Evolutionary conservation across 2,888 invertebrate genomes (phyloP), one percentile per base, ranked within the genome.

Genomic region (Netelia melanura): DNA sequence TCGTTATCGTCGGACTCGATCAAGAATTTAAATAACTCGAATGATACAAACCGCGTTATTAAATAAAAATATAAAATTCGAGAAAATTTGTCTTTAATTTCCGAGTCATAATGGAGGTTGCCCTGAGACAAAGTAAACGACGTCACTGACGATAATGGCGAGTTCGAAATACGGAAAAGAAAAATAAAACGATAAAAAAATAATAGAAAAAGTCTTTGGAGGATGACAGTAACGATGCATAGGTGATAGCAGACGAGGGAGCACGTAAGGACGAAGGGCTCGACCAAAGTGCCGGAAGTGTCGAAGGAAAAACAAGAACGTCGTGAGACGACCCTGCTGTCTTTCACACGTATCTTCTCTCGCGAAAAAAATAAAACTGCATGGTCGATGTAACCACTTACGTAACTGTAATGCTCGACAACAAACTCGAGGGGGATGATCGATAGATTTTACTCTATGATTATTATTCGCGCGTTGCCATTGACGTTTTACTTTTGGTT

Each of bases 301-400:
- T 65, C 80, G 76, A 71, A 80, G 71, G 43, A 58, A 75, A 80
- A 84, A 80, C 83, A 84, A 76, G 17, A 17, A 76, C 68, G 56
- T 48, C 70, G 70, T 54, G 9, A 2, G 64, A 48, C 38, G 25
- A 48, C 80, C n/a, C 61, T 25, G 38, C 23, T 21, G 61, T 17
- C 43, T 64, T 58, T 75, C 38, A 44, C 71, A 23, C 17, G n/a
- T 65, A 25, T 58, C 61, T 9, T 72, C 54, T 64, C 23, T 11
- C 48, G 52, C 23, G 3, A 2, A 64, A 8, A 8, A 30, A 48
- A 62, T 56, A 44, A 58, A 58, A 58, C 21, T 21, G 21, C 58
- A 17, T 21, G 9, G 58, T 17, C 9, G 17, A 58, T 21, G 21
- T 58, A 58, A 54, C 17, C 10, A 58, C 58, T 21, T 21, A 48